Conservation (phyloP, 2,888 invertebrate genomes). For the Oscheius sp. region DNA sequence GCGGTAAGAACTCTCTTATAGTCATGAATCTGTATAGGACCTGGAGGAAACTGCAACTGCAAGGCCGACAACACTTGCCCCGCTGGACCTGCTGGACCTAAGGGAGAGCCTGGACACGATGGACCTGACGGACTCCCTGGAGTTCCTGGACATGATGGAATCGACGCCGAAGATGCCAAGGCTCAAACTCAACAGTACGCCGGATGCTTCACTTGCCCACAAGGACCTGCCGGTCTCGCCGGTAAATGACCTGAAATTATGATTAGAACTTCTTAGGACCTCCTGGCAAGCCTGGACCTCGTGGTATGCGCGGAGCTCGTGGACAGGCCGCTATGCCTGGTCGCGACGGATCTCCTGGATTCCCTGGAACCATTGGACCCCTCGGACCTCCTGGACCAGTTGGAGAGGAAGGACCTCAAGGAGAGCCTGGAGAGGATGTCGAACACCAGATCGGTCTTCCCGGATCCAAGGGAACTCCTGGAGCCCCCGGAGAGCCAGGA, state of each 20-base stretch:
- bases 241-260: too few relatives aligned
- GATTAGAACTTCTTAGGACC: too few relatives aligned
- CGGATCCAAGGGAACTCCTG: slow-evolving; percentile 59
- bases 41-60: slow-evolving; percentile 47
- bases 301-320: slow-evolving; percentile 65
- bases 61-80: slow-evolving; percentile 55
- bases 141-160: slow-evolving; percentile 54
- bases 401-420: slow-evolving; percentile 57
- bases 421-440: slow-evolving; percentile 62
- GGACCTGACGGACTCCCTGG: slow-evolving; percentile 61
- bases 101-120: slow-evolving; percentile 52
- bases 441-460: slow-evolving; percentile 61
- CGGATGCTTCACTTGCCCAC: slow-evolving; percentile 63
- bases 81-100: slow-evolving; percentile 59
- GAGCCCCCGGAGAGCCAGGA: slow-evolving; percentile 52
- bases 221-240: slow-evolving; percentile 54
- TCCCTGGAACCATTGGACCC: slow-evolving; percentile 59
- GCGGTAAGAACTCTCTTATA: too few relatives aligned
- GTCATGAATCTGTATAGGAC: too few relatives aligned
- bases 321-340: slow-evolving; percentile 65
- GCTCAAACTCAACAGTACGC: slow-evolving; percentile 62
- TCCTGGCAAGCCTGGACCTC: slow-evolving; percentile 56
- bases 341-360: slow-evolving; percentile 62
- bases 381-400: slow-evolving; percentile 59
- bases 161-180: slow-evolving; percentile 56